These are phyloP conservation scores for Chouioia cunea DNA, from an alignment of 2,888 invertebrate genomes.

Conservation along the genomic window DNA sequence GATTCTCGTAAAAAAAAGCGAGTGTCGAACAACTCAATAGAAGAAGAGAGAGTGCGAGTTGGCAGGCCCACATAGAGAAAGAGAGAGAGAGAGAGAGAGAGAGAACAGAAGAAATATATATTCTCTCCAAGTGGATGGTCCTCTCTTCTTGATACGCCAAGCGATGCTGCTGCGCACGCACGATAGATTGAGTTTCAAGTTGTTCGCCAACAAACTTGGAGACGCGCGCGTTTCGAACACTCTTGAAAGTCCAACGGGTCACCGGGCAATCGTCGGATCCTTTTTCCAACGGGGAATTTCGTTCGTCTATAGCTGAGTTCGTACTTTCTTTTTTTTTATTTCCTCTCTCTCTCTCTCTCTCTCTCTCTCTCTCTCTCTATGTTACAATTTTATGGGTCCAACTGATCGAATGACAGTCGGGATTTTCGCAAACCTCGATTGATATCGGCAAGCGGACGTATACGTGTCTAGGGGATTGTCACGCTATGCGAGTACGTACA, in stretches of 20 bases:
- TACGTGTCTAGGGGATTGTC: no score
- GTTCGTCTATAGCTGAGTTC: conserved; percentile 44
- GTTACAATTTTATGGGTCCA: no score
- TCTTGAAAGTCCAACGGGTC: conserved; percentile 48
- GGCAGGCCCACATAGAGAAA: no score
- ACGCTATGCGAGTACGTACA: no score
- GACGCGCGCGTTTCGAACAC: conserved; percentile 41
- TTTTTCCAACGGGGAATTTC: conserved; percentile 51
- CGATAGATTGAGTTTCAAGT: conserved; percentile 63
- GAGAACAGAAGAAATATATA: conserved; percentile 1
- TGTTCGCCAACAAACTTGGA: conserved; percentile 58
- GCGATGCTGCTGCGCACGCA: conserved; percentile 7
- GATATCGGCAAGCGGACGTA: no score
- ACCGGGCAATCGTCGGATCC: conserved; percentile 49
- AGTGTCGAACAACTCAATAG: conserved; percentile 19
- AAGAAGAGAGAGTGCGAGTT: no score
- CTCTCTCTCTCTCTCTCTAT: background rate
- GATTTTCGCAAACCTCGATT: no score
- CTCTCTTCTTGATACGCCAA: conserved; percentile 28
- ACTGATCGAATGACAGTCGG: no score
- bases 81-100: no score
- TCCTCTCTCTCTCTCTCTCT: conserved; percentile 8
- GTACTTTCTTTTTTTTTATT: conserved; percentile 17
- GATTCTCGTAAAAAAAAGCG: conserved; percentile 9
- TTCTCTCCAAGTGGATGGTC: conserved; percentile 27